These are phyloP conservation scores for Origma solitaria DNA, from an alignment of 2,113 vertebrate genomes.

Conservation along the genomic window DNA sequence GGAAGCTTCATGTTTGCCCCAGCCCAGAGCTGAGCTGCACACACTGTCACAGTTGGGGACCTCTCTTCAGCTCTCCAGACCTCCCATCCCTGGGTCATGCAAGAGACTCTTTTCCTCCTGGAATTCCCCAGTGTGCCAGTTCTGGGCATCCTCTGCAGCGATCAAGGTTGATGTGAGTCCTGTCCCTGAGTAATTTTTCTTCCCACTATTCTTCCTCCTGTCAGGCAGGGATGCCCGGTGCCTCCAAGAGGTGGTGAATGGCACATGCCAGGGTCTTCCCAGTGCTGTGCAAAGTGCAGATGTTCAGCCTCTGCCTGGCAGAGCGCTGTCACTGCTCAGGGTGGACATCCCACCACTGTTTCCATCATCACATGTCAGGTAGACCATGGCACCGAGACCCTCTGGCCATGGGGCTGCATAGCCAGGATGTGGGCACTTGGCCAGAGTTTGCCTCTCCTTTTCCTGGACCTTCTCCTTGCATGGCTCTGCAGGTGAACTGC, in stretches of 20 bases:
- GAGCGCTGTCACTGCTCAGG: not conserved
- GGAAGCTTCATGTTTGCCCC: not conserved
- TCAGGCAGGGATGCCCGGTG: not conserved
- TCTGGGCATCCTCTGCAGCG: not conserved
- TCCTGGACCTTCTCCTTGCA: not conserved
- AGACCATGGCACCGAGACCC: not conserved
- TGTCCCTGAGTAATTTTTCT: not conserved
- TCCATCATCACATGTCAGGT: not conserved
- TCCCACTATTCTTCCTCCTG: not conserved
- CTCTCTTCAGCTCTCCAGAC: not conserved
- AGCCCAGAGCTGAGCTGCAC: not conserved
- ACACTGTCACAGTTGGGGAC: rapidly evolving
- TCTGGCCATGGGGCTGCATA: not conserved
- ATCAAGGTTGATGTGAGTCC: not conserved
- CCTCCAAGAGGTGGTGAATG: not conserved
- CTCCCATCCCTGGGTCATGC: not conserved
- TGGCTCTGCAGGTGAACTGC: not conserved
- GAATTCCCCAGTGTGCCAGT: not conserved
- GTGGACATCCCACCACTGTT: not conserved
- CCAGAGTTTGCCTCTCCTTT: not conserved
- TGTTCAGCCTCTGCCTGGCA: not conserved
- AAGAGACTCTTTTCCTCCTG: not conserved
- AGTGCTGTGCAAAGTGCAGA: not conserved
- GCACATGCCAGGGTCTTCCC: not conserved
- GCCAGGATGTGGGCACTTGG: not conserved